phyloP scores from a whole-genome alignment of 2,888 invertebrate genomes.

The Drosophila helvetica region DNA sequence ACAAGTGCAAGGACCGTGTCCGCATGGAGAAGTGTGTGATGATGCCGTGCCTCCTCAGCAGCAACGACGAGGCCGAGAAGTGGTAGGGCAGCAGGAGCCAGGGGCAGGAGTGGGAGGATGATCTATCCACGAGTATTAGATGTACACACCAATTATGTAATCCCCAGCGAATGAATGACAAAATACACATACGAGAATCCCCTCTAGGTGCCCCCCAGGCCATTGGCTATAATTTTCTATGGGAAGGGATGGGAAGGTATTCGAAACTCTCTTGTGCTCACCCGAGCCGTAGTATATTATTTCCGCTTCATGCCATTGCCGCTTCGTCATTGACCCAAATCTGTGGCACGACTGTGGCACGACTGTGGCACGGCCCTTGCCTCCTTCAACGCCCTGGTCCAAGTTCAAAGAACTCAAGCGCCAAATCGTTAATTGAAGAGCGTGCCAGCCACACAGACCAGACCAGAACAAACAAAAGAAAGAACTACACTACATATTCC shows the following conservation, averaged over 20 bases:
- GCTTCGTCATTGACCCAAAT: slow-evolving; percentile 58
- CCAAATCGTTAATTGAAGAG: slow-evolving; percentile 43
- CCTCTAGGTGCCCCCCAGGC: neutral
- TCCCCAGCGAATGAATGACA: slow-evolving; percentile 14
- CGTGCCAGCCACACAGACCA: slow-evolving; percentile 30
- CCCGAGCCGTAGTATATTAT: neutral
- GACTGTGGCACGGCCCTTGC: slow-evolving; percentile 1
- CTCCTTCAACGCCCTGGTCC: slow-evolving; percentile 15
- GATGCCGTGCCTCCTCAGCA: slow-evolving; percentile 80
- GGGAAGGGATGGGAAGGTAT: too few species aligned
- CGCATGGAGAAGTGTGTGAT: slow-evolving; percentile 81
- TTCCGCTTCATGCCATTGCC: slow-evolving; percentile 13
- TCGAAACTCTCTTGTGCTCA: too few species aligned
- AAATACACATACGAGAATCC: slow-evolving; percentile 21
- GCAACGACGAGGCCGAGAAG: slow-evolving; percentile 75
- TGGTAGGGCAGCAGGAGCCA: slow-evolving; percentile 48
- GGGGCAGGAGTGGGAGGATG: neutral
- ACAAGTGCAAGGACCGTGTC: slow-evolving; percentile 82
- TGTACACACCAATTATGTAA: slow-evolving; percentile 32
- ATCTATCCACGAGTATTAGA: slow-evolving; percentile 28
- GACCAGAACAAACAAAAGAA: slow-evolving; percentile 14
- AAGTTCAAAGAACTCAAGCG: slow-evolving; percentile 66
- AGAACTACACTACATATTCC: slow-evolving; percentile 36
- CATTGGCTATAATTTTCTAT: too few species aligned
- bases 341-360: slow-evolving; percentile 6